Evolutionary conservation across 2,797 vertebrate genomes (phyloP), one percentile per base, ranked within the genome.

Genomic region (Protosalanx chinensis): DNA sequence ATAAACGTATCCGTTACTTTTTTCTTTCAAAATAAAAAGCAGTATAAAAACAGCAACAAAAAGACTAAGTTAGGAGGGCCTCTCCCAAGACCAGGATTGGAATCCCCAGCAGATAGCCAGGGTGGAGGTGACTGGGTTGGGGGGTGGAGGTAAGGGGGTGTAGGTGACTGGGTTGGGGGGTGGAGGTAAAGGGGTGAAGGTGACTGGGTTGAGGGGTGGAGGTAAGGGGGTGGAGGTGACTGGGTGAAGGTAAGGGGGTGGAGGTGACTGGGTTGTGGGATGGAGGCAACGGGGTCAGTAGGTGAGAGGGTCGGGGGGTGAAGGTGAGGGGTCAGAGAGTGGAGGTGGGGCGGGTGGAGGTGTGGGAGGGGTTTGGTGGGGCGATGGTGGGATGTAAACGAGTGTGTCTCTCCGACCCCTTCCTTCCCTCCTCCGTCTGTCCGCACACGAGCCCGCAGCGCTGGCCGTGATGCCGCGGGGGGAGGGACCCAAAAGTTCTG

Each of bases 61-160:
- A 94, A 93, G 92, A 93, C 93, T 90, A 83, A 76, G 77, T 86
- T 87, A 84, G 85, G 86, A 86, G 81, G 74, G 77, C 78, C 70
- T 83, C 85, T 82, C 79, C 72, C 79, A 76, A 84, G 85, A 73
- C 80, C 82, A 88, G 84, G 84, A 88, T 93, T 93, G 93, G 86
- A 91, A 94, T 94, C 93, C 93, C 93, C 93, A 94, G 93, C 90
- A 91, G 90, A 93, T 87, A 68, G 78, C 79, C 70, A 87, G 90
- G 89, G 64, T 23, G 77, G 78, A 79, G 75, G 73, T 72, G 71
- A 72, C 69, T 73, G 70, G 79, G 72, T 4, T 18, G 15, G 61
- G 53, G 61, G 75, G 65, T 23, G 20, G 33, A 6, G 62, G 56
- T 20, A 30, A 51, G 59, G 29, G 65, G 41, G 33, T 5, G 35